Base-by-base conservation (phyloP, 2,888 invertebrate species). In the Alentia gelatinosa region DNA sequence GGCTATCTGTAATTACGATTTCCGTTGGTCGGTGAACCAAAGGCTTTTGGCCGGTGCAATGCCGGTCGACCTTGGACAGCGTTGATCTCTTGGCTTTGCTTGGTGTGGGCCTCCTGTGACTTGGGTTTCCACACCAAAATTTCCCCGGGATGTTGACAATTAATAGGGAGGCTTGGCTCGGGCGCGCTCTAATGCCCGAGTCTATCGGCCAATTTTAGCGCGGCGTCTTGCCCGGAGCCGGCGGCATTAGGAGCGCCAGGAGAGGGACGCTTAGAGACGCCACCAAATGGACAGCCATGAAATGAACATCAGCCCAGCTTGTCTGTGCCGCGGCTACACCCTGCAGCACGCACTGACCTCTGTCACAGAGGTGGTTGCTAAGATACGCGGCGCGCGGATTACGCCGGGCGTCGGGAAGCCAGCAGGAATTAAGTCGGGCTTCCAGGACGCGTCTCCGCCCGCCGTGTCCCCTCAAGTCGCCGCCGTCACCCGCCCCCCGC, bases 331-430 rank as follows among this genome's bases (percentile, higher is more conserved):
- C 86, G n/a, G n/a, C n/a, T n/a, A n/a, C n/a, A n/a, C n/a, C n/a
- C 30, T 12, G 50, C n/a, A 42, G 50, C 42, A 86, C 86, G 47
- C 86, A 47, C 42, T 86, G 86, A 86, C 86, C 86, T 86, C 86
- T 86, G 86, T 86, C 86, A 86, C 86, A 86, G 50, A 50, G 86
- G 86, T 47, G 86, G 47, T 86, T 42, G 47, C 86, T 86, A 86
- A 86, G 86, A 86, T 86, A 86, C 47, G 86, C 19, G 47, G 50
- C 30, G 86, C 47, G 47, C 86, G 47, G 86, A 19, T 42, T 86
- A 86, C 15, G 86, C 47, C 42, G 26, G 26, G 19, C 33, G 47
- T 47, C 86, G 42, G 19, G 47, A 42, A 86, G 86, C 47, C 33
- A 47, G 86, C 26, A 30, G 86, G 86, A 86, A 47, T 86, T 86